phyloP scores from a whole-genome alignment of 2,113 vertebrate genomes.

The Ageneiosus marmoratus region DNA sequence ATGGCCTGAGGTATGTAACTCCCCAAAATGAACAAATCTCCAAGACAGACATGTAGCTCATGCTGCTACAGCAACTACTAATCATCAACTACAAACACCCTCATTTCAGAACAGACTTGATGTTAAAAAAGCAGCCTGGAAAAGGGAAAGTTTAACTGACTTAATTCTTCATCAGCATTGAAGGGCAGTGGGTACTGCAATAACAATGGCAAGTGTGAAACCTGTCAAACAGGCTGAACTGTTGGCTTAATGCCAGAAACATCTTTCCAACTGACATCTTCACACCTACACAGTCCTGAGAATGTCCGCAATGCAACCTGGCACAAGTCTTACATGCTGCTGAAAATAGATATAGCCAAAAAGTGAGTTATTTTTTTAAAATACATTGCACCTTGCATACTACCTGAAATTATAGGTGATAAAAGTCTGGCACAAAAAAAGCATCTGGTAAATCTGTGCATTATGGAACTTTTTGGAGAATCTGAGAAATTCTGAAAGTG shows the following conservation, averaged over 20 bases:
- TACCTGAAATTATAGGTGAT: neutral
- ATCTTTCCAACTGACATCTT: neutral
- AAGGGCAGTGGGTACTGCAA: neutral
- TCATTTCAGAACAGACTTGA: neutral
- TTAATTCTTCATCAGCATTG: neutral
- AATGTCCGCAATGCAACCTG: neutral
- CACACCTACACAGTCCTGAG: neutral
- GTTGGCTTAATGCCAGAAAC: neutral
- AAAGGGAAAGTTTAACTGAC: neutral
- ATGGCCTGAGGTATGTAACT: conserved; percentile 25
- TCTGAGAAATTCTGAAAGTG: neutral
- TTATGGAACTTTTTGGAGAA: neutral
- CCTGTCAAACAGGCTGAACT: neutral
- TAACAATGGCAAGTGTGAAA: neutral
- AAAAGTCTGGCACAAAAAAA: neutral
- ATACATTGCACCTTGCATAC: neutral
- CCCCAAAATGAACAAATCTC: conserved; percentile 53
- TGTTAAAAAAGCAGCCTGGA: neutral
- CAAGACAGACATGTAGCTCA: conserved; percentile 61
- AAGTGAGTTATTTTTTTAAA: neutral
- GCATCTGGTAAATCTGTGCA: neutral
- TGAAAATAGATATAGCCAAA: neutral
- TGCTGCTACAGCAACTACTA: conserved; percentile 53
- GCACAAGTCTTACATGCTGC: neutral
- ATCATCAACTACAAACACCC: conserved; percentile 39